A percentile compares a stretch with the other conserved stretches of the same genome.
These are phyloP conservation scores for Macropus fuliginosus DNA, from an alignment of 2,797 vertebrate species.

Conservation along the genomic window DNA sequence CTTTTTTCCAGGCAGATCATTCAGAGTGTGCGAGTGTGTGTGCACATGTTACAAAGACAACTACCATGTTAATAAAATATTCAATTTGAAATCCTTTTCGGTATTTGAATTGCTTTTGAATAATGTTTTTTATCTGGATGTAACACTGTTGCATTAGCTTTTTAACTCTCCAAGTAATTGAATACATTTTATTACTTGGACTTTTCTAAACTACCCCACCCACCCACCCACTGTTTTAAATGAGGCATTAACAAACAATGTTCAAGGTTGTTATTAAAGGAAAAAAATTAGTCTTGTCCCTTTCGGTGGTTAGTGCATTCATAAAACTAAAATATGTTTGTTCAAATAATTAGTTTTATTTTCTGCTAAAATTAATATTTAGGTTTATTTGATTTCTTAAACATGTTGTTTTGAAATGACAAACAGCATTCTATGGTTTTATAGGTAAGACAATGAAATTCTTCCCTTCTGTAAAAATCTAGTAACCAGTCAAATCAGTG, in stretches of 20 bases:
- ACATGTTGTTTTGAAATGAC: conserved; percentile 74
- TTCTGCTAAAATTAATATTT: conserved; percentile 77
- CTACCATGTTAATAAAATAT: conserved; percentile 99
- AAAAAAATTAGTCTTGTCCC: conserved; percentile 72
- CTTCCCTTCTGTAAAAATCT: conserved; percentile 77
- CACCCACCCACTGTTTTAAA: conserved; percentile 82
- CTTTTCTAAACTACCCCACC: conserved; percentile 84
- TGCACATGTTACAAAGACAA: conserved; percentile 95
- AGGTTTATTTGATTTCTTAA: conserved; percentile 72
- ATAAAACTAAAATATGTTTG: conserved; percentile 71
- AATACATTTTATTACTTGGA: conserved; percentile 83
- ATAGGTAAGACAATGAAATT: conserved; percentile 75
- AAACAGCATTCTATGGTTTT: conserved; percentile 76
- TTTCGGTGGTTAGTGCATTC: conserved; percentile 75
- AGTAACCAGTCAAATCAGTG: conserved; percentile 76
- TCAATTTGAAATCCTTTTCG: conserved; percentile 92
- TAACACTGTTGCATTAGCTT: conserved; percentile 87
- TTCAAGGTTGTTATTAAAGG: conserved; percentile 80
- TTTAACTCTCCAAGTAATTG: conserved; percentile 86
- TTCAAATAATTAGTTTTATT: conserved; percentile 78
- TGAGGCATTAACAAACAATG: conserved; percentile 81
- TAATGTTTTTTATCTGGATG: conserved; percentile 88
- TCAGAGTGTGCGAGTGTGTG: conserved; percentile 90
- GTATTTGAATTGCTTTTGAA: conserved; percentile 90
- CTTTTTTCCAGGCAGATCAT: conserved; percentile 87